Evolutionary conservation across 2,797 vertebrate genomes (phyloP).

Genomic region (Tinamus major): DNA sequence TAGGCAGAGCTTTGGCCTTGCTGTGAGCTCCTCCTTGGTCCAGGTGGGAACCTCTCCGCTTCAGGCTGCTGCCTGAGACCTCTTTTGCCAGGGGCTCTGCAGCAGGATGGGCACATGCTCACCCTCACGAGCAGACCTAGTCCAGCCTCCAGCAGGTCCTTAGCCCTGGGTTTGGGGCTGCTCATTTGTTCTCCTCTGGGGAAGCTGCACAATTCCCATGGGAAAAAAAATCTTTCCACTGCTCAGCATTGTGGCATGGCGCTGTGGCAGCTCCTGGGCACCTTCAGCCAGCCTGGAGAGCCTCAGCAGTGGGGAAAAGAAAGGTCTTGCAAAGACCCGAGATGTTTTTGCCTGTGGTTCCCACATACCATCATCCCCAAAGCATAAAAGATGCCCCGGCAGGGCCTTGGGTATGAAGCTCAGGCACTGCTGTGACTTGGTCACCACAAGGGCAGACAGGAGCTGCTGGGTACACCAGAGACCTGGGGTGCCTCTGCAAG

Average conservation of each 20-base stretch:
- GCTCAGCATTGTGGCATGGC: not conserved
- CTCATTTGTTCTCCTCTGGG: not conserved
- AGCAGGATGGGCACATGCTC: not conserved
- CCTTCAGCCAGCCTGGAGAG: not conserved
- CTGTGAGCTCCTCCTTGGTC: not conserved
- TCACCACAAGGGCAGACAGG: not conserved
- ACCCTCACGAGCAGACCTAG: accelerated
- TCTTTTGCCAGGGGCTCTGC: not conserved
- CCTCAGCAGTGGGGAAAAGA: not conserved
- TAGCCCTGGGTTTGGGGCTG: not conserved
- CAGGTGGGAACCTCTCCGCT: accelerated
- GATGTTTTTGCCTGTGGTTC: not conserved
- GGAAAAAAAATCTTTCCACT: not conserved
- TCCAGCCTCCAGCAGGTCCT: not conserved
- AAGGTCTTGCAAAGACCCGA: not conserved
- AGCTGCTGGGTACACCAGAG: not conserved
- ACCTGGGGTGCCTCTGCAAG: not conserved
- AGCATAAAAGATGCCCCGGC: not conserved
- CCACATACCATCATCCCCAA: not conserved
- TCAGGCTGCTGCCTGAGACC: not conserved
- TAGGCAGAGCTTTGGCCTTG: not conserved
- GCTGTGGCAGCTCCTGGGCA: not conserved
- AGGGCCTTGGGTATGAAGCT: too few species aligned
- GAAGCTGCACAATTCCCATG: not conserved
- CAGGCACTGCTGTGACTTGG: not conserved